These are phyloP conservation scores for Selenia dentaria DNA, from an alignment of 2,888 invertebrate species.

Conservation along the genomic window DNA sequence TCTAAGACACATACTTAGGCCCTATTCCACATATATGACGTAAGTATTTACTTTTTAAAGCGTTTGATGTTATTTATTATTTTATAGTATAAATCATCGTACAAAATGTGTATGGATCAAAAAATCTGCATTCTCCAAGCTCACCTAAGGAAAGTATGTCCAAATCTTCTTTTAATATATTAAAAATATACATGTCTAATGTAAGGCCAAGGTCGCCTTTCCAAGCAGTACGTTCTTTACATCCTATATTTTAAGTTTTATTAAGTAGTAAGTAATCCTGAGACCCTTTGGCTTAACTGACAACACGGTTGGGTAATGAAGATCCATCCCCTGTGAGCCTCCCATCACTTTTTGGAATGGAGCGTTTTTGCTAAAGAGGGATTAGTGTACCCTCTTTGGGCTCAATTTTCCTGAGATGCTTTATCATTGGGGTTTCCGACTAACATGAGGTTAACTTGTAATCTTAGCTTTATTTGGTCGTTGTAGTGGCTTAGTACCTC, in stretches of 20 bases:
- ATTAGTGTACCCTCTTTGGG: conserved; percentile 80
- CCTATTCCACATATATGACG: no score
- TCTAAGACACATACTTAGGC: no score
- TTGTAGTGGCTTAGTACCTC: conserved; percentile 76
- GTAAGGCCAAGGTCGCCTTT: neutral
- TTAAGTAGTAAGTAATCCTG: conserved; percentile 73
- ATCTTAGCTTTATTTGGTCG: conserved; percentile 83
- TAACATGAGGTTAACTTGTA: conserved; percentile 85
- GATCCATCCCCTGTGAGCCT: conserved; percentile 78
- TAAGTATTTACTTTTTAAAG: no score
- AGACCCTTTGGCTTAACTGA: conserved; percentile 78
- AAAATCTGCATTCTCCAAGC: no score
- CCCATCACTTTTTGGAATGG: conserved; percentile 83
- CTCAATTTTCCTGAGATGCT: conserved; percentile 82
- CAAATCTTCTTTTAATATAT: no score
- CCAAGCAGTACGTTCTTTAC: conserved; percentile 13
- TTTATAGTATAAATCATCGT: no score
- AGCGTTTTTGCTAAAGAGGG: conserved; percentile 85
- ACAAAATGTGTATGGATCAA: no score
- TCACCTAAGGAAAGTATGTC: no score
- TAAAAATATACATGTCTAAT: no score
- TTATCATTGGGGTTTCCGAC: conserved; percentile 82
- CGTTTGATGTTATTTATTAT: no score
- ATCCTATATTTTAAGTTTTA: conserved; percentile 66
- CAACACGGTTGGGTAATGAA: conserved; percentile 81